Percentiles rank a stretch among this genome's conserved stretches.
Evolutionary conservation across 2,888 invertebrate species (phyloP).

Genomic region (Scaptomyza parva): DNA sequence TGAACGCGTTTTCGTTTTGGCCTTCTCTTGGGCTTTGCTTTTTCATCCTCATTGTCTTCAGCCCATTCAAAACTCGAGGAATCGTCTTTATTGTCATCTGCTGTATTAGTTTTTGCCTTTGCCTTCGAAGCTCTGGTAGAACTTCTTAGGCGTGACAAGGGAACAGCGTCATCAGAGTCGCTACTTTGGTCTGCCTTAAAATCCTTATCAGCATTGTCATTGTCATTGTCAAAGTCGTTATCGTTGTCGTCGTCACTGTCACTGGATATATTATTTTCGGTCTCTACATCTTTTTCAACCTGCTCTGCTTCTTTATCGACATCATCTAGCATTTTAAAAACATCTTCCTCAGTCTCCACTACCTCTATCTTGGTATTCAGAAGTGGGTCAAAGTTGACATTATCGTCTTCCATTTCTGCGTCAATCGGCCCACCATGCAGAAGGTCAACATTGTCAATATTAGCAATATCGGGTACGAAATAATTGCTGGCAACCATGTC

Average conservation of each 20-base stretch:
- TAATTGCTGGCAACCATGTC: slow-evolving; percentile 63
- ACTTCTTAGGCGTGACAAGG: slow-evolving; percentile 60
- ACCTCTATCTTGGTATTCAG: slow-evolving; percentile 67
- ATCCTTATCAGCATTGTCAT: slow-evolving; percentile 61
- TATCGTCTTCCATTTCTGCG: slow-evolving; percentile 71
- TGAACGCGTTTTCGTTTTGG: slow-evolving; percentile 62
- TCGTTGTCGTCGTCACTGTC: slow-evolving; percentile 1
- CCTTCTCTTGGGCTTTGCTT: slow-evolving; percentile 44
- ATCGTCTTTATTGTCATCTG: slow-evolving; percentile 32
- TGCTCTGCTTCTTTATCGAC: slow-evolving; percentile 70
- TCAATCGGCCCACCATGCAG: slow-evolving; percentile 42
- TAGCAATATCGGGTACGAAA: slow-evolving; percentile 34
- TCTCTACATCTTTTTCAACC: slow-evolving; percentile 25
- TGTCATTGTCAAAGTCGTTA: slow-evolving; percentile 44
- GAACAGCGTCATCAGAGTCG: slow-evolving; percentile 68
- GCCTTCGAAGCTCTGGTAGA: slow-evolving; percentile 13
- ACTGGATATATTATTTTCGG: slow-evolving; percentile 7
- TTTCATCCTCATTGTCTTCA: slow-evolving; percentile 24
- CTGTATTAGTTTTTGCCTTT: slow-evolving; percentile 29
- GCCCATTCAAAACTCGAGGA: slow-evolving; percentile 52
- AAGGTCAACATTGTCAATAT: slow-evolving; percentile 61
- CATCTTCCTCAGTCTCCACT: slow-evolving; percentile 77
- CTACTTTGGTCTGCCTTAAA: slow-evolving; percentile 57
- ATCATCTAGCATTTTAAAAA: slow-evolving; percentile 76
- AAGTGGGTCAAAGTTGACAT: slow-evolving; percentile 52